Evolutionary conservation across 2,113 vertebrate species (phyloP).

Genomic region (Triplophysa tibetana): DNA sequence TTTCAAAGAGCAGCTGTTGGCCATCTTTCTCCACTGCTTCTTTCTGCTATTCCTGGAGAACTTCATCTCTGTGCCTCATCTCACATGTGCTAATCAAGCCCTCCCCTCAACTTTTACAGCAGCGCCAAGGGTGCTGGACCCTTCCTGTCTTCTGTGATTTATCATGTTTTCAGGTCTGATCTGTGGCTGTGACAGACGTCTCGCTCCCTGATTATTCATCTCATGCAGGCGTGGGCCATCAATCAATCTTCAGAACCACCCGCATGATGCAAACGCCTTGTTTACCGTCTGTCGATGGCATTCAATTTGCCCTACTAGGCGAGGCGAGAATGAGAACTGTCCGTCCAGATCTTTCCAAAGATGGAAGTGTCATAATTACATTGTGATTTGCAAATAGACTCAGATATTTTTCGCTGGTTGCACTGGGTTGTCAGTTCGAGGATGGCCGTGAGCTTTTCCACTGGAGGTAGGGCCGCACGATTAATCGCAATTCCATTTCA

Average conservation of each 20-base stretch:
- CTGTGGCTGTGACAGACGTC: background rate
- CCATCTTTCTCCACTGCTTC: constrained; percentile 1
- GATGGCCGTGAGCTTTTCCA: background rate
- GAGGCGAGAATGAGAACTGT: constrained; percentile 9
- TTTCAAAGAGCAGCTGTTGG: constrained; percentile 46
- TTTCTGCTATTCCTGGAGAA: background rate
- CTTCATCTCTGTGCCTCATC: background rate
- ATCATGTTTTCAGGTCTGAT: constrained; percentile 2
- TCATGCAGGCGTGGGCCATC: background rate
- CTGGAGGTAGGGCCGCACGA: too few species aligned
- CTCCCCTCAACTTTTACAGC: background rate
- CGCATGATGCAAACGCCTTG: background rate
- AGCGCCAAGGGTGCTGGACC: background rate
- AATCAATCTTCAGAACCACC: constrained; percentile 6
- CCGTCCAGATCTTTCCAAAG: background rate
- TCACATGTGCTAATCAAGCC: constrained; percentile 3
- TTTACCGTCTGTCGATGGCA: background rate
- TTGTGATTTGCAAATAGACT: constrained; percentile 21
- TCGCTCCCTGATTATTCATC: constrained; percentile 2
- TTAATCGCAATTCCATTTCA: too few species aligned
- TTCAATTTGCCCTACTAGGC: constrained; percentile 11
- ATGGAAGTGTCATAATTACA: constrained; percentile 31
- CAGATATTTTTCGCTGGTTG: background rate
- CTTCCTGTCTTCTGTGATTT: background rate
- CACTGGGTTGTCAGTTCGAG: background rate